Evolutionary conservation across 64 coral and sea anemone species (phyloP).

Genomic region (Pocillopora verrucosa): DNA sequence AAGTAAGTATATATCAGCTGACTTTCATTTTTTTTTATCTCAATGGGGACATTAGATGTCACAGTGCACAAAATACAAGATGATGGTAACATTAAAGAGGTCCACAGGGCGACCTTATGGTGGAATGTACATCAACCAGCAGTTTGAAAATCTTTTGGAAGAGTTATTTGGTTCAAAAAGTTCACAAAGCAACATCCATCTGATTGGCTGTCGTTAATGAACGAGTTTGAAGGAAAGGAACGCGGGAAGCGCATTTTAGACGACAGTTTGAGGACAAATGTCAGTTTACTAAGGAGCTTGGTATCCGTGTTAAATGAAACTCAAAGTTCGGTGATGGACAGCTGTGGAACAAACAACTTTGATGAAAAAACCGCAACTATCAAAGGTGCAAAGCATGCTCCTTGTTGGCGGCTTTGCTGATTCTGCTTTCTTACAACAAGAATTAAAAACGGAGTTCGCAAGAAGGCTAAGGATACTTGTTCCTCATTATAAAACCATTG

Average conservation of each 20-base stretch:
- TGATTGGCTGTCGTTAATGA: slow-evolving; percentile 48
- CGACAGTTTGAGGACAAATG: slow-evolving; percentile 14
- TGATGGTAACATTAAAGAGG: slow-evolving; percentile 19
- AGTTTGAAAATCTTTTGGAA: slow-evolving; percentile 28
- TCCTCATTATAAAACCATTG: neutral
- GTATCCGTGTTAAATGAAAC: neutral
- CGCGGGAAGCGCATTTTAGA: slow-evolving; percentile 44
- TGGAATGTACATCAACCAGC: slow-evolving; percentile 37
- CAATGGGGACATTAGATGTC: neutral
- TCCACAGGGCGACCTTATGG: slow-evolving; percentile 25
- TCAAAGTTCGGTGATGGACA: neutral
- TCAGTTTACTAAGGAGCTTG: slow-evolving; percentile 50
- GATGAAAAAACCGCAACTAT: neutral
- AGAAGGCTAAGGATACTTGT: neutral
- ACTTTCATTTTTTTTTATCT: too few relatives aligned
- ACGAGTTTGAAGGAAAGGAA: slow-evolving; percentile 51
- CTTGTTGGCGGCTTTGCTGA: slow-evolving; percentile 7
- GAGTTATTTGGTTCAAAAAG: slow-evolving; percentile 36
- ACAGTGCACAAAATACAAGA: neutral
- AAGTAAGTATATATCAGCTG: too few relatives aligned
- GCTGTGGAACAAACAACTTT: neutral
- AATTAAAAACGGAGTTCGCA: neutral
- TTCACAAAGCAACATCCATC: neutral
- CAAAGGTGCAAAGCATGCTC: slow-evolving; percentile 3
- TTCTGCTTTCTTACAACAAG: neutral